Evolutionary conservation across 2,797 vertebrate species (phyloP), one percentile per base, ranked within the genome.

Genomic region (Typhlichthys subterraneus): DNA sequence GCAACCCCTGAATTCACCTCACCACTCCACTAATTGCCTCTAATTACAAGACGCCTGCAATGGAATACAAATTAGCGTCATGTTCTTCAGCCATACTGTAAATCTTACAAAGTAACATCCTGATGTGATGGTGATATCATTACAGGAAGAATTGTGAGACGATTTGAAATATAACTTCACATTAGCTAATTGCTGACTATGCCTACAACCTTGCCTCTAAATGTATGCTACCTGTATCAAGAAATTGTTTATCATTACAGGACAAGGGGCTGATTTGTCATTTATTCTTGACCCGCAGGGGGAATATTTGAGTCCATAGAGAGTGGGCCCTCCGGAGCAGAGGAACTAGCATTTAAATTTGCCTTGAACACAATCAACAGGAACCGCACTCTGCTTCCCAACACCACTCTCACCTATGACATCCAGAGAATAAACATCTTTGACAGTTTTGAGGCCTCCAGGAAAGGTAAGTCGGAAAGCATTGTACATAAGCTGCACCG

Each of bases 301-400:
- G 97, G 97, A 84, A 99, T 99, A 91, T 99, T 99, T 89, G 97
- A 99, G 88, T 98, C 97, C 85, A 96, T 97, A 79, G 97, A 99
- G 89, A 97, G 96, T 69, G 96, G 96, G 59, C 97, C 97, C 61
- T 98, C 97, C 51, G 97, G 97, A 92, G 96, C 97, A 74, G 97
- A 99, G 88, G 97, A 99, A 90, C 88, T 99, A 77, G 97, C 97
- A 73, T 99, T 99, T 90, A 95, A 98, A 92, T 99, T 99, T 92
- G 97, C 97, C 83, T 95, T 99, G 92, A 99, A 99, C 85, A 99
- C 97, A 85, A 99, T 99, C 92, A 99, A 99, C 94, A 95, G 97
- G 89, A 99, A 99, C 87, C 96, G 97, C 87, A 99, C 97, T 19
- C 94, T 99, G 88, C 90, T 99, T 86, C 96, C 97, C 73, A 99